Conservation (phyloP, 2,888 invertebrate genomes). For the Mystacides longicornis region DNA sequence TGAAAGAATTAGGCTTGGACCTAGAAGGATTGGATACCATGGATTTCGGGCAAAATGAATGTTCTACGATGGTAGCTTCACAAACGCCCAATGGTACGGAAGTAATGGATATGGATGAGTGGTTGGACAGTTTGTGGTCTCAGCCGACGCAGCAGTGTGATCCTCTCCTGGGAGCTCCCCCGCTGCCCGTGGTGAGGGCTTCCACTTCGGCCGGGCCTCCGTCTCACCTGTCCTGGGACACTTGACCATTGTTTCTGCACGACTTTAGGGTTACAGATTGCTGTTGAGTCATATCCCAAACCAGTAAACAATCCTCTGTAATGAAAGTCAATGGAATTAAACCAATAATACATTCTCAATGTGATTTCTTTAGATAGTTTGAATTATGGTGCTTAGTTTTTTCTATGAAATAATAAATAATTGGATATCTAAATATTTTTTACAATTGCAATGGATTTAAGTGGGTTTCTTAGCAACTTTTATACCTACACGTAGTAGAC, state of each 20-base stretch:
- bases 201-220: constrained; percentile 53
- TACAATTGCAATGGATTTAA: not conserved
- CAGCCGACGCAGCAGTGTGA: constrained; percentile 54
- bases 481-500: not conserved
- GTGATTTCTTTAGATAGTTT: constrained; percentile 13
- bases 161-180: constrained; percentile 63
- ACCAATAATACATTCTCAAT: not conserved
- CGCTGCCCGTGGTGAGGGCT: constrained; percentile 53
- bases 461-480: not conserved
- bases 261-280: constrained; percentile 5
- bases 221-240: constrained; percentile 66
- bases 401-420: not conserved
- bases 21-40: constrained; percentile 54
- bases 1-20: constrained; percentile 59
- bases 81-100: constrained; percentile 30
- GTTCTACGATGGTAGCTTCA: constrained; percentile 35
- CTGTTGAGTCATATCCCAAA: constrained; percentile 14
- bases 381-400: constrained; percentile 20
- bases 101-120: constrained; percentile 40
- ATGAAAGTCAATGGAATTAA: not conserved
- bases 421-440: not conserved
- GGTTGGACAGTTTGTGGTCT: constrained; percentile 44
- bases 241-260: constrained; percentile 34
- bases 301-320: not conserved
- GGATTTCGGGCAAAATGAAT: constrained; percentile 51